Base-by-base conservation (phyloP, 64 coral and sea anemone genomes). In the Porites lutea region DNA sequence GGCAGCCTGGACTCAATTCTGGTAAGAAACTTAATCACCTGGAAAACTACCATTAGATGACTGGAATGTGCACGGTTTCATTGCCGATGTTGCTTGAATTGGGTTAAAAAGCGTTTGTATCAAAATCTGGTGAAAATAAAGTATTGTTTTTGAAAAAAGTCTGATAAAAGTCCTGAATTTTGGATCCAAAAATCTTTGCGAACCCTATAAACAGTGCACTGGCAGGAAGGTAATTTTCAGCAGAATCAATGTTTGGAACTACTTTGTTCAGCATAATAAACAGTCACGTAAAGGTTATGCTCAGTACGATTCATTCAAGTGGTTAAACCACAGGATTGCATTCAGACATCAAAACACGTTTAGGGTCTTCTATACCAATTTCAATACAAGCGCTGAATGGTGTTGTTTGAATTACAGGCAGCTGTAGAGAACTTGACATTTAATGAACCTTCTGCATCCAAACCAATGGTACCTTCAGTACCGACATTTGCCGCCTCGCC, bases 381-480 rank as follows among this genome's bases (percentile, higher is more conserved):
- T 57, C 12, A 12, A 12, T 57, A 57, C 54, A 9, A 13, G 74
- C 3, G 3, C 13, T 50, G 20, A 11, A 37, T 37, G 1, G 16
- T 53, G 49, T 55, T 20, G 71, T 79, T 65, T n/a, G 64, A 73
- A 54, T 60, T 65, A 10, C 58, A 96, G 95, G 59, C 87, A 11
- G 88, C 80, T 6, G 95, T 91, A 62, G 95, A 96, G 59, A 90
- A 89, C 48, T 45, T 96, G 53, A 70, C 79, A 19, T 82, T 96
- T 13, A 79, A 21, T 46, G 91, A 90, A 13, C 64, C 68, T 6
- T 82, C 88, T 44, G 82, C 91, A 22, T 60, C 77, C 15, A 72
- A 93, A 21, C 20, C 86, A 52, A 90, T 78, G 12, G 95, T 91
- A 16, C 71, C 53, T 5, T 60, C 86, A 18, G 74, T 73, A 22